These are phyloP conservation scores for Peromyscus aztecus DNA, from an alignment of 2,797 vertebrate genomes.

Conservation along the genomic window DNA sequence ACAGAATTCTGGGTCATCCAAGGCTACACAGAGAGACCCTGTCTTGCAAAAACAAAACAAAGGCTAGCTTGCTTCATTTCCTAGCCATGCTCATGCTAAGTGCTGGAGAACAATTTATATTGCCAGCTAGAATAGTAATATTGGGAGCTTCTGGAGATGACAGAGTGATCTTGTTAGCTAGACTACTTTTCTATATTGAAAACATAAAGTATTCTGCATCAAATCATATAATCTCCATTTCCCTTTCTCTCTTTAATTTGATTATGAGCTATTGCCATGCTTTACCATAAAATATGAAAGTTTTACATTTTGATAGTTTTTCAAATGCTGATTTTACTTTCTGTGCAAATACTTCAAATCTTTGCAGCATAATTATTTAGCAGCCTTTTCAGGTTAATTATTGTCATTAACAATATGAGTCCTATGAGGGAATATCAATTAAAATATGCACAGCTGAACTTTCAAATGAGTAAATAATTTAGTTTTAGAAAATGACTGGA, in stretches of 20 bases:
- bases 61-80: conserved; percentile 78
- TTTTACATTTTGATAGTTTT: conserved; percentile 89
- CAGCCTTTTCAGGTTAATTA: conserved; percentile 98
- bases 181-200: conserved; percentile 87
- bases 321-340: conserved; percentile 91
- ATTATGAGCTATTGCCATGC: conserved; percentile 90
- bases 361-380: conserved; percentile 96
- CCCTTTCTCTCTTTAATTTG: conserved; percentile 90
- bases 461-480: conserved; percentile 97
- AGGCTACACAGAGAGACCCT: neutral
- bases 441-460: conserved; percentile 92
- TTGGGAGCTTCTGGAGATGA: conserved; percentile 86
- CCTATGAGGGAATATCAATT: conserved; percentile 96
- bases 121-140: conserved; percentile 84
- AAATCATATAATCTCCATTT: conserved; percentile 87
- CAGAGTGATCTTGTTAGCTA: conserved; percentile 85
- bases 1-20: neutral
- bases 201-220: conserved; percentile 90
- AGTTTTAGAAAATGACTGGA: conserved; percentile 96
- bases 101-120: conserved; percentile 84
- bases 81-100: conserved; percentile 72
- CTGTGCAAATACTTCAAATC: conserved; percentile 90
- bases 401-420: conserved; percentile 98
- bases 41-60: neutral
- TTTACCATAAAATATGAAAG: conserved; percentile 89